Evolutionary conservation across 2,113 vertebrate species (phyloP).

Genomic region (Tragulus kanchil): DNA sequence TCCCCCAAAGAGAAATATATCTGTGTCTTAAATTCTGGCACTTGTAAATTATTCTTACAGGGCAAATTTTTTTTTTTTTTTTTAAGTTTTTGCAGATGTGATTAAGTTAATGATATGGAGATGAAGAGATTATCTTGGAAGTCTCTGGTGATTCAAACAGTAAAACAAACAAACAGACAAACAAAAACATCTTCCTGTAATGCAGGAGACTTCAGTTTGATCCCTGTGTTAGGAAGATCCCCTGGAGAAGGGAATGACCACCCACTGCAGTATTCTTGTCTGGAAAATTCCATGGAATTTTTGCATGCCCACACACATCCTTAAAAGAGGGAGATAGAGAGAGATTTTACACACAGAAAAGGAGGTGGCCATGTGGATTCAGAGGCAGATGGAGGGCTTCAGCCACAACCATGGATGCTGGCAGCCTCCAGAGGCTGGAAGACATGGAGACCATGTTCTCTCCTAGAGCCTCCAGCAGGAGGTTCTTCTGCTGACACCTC

Average conservation of each 20-base stretch:
- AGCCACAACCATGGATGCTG: too few relatives aligned
- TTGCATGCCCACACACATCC: background rate
- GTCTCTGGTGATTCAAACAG: background rate
- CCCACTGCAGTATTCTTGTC: background rate
- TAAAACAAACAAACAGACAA: background rate
- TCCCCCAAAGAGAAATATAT: background rate
- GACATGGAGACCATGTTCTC: fast-evolving
- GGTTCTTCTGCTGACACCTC: background rate
- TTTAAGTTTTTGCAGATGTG: background rate
- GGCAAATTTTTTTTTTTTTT: background rate
- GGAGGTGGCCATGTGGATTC: fast-evolving
- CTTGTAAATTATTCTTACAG: background rate
- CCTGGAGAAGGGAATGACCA: background rate
- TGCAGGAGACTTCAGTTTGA: background rate
- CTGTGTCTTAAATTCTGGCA: background rate
- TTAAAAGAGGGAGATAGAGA: background rate
- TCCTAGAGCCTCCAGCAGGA: background rate
- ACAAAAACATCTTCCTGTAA: background rate
- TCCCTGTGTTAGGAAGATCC: background rate
- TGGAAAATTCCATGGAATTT: background rate
- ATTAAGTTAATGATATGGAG: background rate
- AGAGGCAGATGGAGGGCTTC: background rate
- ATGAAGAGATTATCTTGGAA: background rate
- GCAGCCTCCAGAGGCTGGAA: background rate
- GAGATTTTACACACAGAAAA: background rate